Evolutionary conservation across 2,888 invertebrate species (phyloP).

Genomic region (Agelastica alni): DNA sequence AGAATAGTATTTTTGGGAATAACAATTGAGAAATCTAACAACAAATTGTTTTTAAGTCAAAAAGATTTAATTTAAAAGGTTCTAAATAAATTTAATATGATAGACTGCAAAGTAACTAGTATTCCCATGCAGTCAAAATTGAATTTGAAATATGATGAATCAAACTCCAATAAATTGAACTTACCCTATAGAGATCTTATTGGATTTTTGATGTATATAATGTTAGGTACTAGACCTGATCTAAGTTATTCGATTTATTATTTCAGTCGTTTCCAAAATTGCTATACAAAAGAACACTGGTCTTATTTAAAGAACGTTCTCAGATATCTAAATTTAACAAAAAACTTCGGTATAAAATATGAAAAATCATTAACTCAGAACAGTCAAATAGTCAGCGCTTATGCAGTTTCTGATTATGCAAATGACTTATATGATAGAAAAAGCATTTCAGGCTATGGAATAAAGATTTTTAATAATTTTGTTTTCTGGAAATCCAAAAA

Average conservation of each 20-base stretch:
- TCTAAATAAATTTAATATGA: neutral
- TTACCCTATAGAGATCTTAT: constrained; percentile 4
- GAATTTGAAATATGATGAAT: too few relatives aligned
- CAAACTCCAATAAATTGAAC: too few relatives aligned
- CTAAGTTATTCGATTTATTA: neutral
- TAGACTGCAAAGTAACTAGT: neutral
- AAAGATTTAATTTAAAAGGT: too few relatives aligned
- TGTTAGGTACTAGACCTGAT: neutral
- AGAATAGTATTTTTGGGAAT: neutral
- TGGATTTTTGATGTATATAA: neutral
- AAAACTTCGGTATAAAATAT: neutral
- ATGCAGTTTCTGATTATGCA: constrained; percentile 36
- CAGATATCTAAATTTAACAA: neutral
- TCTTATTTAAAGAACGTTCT: neutral
- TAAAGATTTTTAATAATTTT: constrained; percentile 30
- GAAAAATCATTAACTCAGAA: constrained; percentile 1
- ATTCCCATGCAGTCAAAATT: too few relatives aligned
- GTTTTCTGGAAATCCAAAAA: constrained; percentile 33
- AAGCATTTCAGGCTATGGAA: constrained; percentile 28
- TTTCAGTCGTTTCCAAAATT: neutral
- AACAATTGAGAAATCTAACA: neutral
- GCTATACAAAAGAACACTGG: neutral
- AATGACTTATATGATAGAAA: constrained; percentile 30
- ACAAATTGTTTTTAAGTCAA: constrained; percentile 2
- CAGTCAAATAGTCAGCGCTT: neutral